Evolutionary conservation across 2,797 vertebrate genomes (phyloP), one percentile per base, ranked within the genome.

Genomic region (Glossophaga mutica): DNA sequence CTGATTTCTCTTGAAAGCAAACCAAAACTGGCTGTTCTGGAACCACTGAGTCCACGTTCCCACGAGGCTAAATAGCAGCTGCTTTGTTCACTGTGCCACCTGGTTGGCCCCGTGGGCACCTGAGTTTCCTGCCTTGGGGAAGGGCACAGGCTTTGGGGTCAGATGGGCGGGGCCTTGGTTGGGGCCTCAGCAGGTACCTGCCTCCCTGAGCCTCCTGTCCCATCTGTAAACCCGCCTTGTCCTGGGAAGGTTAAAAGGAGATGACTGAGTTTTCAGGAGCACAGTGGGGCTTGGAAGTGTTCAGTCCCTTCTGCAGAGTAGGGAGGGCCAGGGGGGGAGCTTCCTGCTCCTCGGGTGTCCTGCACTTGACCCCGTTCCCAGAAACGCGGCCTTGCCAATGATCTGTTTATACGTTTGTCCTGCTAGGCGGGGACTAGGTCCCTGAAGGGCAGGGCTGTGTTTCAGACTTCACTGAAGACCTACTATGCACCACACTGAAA

Each of bases 1-100:
- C 62, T 92, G 32, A 19, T 77, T 16, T 90, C 77, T 83, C 70
- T 84, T 67, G 7, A 78, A 94, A 88, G 90, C 37, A 77, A 44
- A 42, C 59, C 6, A 37, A 62, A 87, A 52, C 32, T 29, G 32
- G 65, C 26, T 42, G 46, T 59, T 73, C 16, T 59, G 57, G 55
- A 62, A 48, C 52, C 46, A 1, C 37, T 2, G 32, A 57, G 52
- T 46, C 82, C 16, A 14, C 5, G 0, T 26, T 24, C 39, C 91
- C 77, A 24, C 0, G 4, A 79, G n/a, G 87, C 42, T 34, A 19
- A 11, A 42, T 9, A 55, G 26, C 44, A 48, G 65, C 18, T 21
- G 29, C 55, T 44, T 6, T 50, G 65, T 34, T 83, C 32, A 3
- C 2, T 2, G 11, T 0, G 9, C 73, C 55, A 68, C 55, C 55